These are phyloP conservation scores for Capreolus pygargus DNA, from an alignment of 2,113 vertebrate genomes.

Conservation along the genomic window DNA sequence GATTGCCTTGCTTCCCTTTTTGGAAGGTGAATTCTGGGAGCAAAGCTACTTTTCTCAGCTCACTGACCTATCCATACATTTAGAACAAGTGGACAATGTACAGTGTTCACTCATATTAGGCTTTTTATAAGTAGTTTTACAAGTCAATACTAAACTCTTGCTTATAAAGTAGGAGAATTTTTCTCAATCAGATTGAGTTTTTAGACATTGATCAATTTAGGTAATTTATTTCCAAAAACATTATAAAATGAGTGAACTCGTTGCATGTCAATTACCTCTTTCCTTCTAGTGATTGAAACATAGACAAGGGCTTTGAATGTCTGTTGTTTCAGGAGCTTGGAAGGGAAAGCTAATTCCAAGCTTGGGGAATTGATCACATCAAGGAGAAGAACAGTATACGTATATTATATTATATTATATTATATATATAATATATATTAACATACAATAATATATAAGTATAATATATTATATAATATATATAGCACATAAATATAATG, in stretches of 20 bases:
- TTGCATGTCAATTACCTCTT: neutral
- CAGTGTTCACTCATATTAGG: neutral
- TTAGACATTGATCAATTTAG: neutral
- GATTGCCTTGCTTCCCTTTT: neutral
- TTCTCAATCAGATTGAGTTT: neutral
- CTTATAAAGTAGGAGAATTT: neutral
- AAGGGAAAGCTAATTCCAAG: neutral
- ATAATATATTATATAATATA: neutral
- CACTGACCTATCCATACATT: neutral
- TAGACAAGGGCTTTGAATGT: neutral
- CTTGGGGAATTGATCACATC: neutral
- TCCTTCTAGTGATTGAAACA: neutral
- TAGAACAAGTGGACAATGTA: neutral
- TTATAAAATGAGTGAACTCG: neutral
- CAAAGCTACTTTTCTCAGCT: neutral
- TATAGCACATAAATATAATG: neutral
- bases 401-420: neutral
- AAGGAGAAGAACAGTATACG: neutral
- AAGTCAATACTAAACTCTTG: neutral
- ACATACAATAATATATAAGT: too few relatives aligned
- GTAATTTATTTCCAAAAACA: neutral
- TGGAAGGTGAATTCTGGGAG: neutral
- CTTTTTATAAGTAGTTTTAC: neutral
- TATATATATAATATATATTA: neutral
- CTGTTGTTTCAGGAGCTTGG: neutral